Evolutionary conservation across 2,888 invertebrate species (phyloP), one percentile per base, ranked within the genome.

Genomic region (Boloria euphrosyne): DNA sequence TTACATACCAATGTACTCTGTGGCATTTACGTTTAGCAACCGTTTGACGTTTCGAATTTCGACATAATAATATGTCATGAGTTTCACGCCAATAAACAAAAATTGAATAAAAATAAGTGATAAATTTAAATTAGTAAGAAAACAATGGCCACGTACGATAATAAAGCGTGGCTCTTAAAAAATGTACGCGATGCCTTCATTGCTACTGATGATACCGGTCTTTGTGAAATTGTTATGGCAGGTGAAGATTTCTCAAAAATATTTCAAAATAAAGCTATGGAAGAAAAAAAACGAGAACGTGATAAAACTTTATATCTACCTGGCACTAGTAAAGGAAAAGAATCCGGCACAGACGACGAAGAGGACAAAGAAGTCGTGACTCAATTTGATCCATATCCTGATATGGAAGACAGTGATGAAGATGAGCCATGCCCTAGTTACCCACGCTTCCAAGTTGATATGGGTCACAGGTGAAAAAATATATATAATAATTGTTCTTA

Each of bases 111-210:
- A 46, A 65, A 57, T 59, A 60, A 62, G 38, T 47, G 62, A 63
- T 27, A 54, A 67, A 62, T 44, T 18, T 51, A 65, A 62, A 66
- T 52, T 38, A 61, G 49, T 55, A 55, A 58, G 17, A 10, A 31
- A 60, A 59, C 58, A 50, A 98, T 98, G 98, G 98, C 98, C 74
- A 95, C 98, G 72, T 98, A 98, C 86, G 98, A 98, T 86, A 97
- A 98, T 88, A 96, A 96, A 86, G 96, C 96, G 78, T 98, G 98
- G 96, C 93, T 99, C 57, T 93, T 98, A 61, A 96, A 97, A 68
- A 97, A 98, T 87, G 97, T 98, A 74, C 94, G 97, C 66, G 98
- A 98, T 86, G 98, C 98, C 13, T 99, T 98, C 87, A 97, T 98
- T 81, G 97, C 97, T 27, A 97, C 98, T 22, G 98, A 99, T 90